Evolutionary conservation across 2,797 vertebrate genomes (phyloP), one percentile per base, ranked within the genome.

Genomic region (Scyliorhinus canicula): DNA sequence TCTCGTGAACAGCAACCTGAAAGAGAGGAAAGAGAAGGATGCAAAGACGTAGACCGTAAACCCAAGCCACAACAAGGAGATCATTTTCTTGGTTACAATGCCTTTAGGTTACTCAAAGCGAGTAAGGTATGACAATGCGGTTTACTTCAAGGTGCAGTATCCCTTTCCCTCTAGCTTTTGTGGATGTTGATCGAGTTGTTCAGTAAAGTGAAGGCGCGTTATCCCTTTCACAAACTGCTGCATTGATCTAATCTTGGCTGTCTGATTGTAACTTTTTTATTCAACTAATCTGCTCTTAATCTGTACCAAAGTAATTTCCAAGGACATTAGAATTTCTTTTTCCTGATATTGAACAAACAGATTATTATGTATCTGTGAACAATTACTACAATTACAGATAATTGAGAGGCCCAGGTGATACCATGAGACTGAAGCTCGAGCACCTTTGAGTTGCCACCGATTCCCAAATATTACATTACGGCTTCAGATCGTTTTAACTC

Each of bases 1-100:
- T 96, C 93, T 96, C 96, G 95, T 96, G 96, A 1, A 96, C 96
- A 19, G 96, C 96, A 21, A 96, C 96, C 96, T 96, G 86, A 60
- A 67, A 95, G 4, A 63, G 35, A 67, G 60, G 86, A 60, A 67
- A 95, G 4, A 63, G 35, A 67, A 79, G 55, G 7, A 65, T 19
- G 52, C 31, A 84, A 85, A 40, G 60, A 95, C 60, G 71, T 6
- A 60, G 95, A 44, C 55, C 28, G 60, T 47, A 84, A 95, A 44
- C n/a, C 21, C 52, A 82, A 79, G 74, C 86, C n/a, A 60, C 19
- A 57, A 84, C 55, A 84, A 84, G 52, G 50, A 77, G 79, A 52
- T 71, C 44, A 94, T 24, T 94, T 94, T 74, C 65, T 71, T n/a
- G 28, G 44, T 21, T 31, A 71, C 63, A 69, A 31, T 93, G 44